These are phyloP conservation scores for Platynereis dumerilii DNA, from an alignment of 2,888 invertebrate species.

Conservation along the genomic window DNA sequence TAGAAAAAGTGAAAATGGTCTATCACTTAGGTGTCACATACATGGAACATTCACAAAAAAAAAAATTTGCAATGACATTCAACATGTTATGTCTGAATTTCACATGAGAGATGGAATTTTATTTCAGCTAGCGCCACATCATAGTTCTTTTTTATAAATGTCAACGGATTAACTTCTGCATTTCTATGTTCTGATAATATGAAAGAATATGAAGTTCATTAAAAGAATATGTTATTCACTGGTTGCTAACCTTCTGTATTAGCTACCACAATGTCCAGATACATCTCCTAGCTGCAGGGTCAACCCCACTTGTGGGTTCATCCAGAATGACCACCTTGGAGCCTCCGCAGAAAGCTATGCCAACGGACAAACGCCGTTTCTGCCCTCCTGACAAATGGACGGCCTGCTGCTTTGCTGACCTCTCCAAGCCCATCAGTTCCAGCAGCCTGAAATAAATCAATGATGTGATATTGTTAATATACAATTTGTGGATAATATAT, in stretches of 20 bases:
- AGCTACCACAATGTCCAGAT: conserved; percentile 64
- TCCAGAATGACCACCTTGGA: conserved; percentile 63
- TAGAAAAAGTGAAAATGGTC: no score
- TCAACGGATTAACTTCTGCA: background rate
- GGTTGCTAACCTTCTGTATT: conserved; percentile 48
- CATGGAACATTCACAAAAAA: no score
- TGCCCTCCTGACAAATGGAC: conserved; percentile 61
- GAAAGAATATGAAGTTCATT: background rate
- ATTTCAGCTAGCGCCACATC: no score
- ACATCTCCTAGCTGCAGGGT: conserved; percentile 61
- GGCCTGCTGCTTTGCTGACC: conserved; percentile 44
- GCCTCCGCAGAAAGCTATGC: conserved; percentile 64
- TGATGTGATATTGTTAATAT: no score
- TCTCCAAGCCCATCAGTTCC: conserved; percentile 55
- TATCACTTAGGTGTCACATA: no score
- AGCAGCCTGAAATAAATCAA: conserved; percentile 55
- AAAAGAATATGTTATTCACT: background rate
- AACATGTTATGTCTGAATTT: no score
- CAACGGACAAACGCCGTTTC: conserved; percentile 63
- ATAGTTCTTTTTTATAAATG: background rate
- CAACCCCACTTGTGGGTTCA: conserved; percentile 63
- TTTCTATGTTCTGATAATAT: background rate
- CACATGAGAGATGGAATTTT: no score
- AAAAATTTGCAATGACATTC: no score
- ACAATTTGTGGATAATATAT: no score